These are phyloP conservation scores for Malurus leucopterus DNA, from an alignment of 2,797 vertebrate genomes.

Conservation along the genomic window DNA sequence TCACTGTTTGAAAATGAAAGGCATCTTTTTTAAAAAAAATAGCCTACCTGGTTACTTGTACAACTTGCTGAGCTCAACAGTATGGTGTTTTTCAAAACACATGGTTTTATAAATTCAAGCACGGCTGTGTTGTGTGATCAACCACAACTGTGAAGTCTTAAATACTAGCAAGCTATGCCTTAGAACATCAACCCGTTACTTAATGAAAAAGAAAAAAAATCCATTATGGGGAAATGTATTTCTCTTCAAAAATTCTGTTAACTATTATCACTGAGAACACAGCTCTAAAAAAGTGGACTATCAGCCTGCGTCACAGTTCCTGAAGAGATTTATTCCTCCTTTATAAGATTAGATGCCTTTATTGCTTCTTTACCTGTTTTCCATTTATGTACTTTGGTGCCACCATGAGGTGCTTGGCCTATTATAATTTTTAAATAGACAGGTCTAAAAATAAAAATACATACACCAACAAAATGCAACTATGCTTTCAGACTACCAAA, in stretches of 20 bases:
- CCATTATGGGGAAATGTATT: background rate
- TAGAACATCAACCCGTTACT: background rate
- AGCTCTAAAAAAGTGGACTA: background rate
- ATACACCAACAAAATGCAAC: background rate
- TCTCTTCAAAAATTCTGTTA: background rate
- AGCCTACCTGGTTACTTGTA: accelerated
- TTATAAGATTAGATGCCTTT: background rate
- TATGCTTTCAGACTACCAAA: background rate
- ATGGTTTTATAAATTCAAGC: background rate
- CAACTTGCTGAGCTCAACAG: background rate
- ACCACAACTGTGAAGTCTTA: background rate
- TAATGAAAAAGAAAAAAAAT: background rate
- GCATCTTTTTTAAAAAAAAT: background rate
- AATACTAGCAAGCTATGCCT: background rate
- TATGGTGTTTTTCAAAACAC: background rate
- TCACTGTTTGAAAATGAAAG: background rate
- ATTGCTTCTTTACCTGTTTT: background rate
- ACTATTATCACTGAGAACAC: background rate
- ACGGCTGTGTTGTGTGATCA: background rate
- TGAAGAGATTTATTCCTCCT: background rate
- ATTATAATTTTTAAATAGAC: background rate
- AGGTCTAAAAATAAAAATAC: background rate
- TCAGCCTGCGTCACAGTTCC: background rate
- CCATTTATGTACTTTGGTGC: conserved; percentile 38
- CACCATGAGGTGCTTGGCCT: conserved; percentile 41